A percentile compares a stretch with the other conserved stretches of the same genome.
These are phyloP conservation scores for Cephus sareptanus DNA, from an alignment of 2,888 invertebrate genomes.

Conservation along the genomic window DNA sequence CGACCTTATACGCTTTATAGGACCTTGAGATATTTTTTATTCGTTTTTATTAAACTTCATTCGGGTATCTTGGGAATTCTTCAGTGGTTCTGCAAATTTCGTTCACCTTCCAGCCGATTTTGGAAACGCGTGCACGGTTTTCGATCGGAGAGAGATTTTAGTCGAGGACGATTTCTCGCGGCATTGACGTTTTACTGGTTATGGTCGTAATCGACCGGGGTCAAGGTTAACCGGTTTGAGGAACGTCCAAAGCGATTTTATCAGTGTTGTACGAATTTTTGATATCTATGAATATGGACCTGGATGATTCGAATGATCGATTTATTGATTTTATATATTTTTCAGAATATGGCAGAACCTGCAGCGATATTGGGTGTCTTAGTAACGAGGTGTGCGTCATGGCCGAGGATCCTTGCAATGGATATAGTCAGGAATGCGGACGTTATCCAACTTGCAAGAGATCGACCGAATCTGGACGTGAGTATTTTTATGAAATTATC, in stretches of 20 bases:
- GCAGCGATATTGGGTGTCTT: constrained; percentile 82
- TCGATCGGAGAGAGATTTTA: background rate
- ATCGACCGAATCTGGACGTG: constrained; percentile 64
- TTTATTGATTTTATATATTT: constrained; percentile 14
- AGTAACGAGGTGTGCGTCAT: constrained; percentile 79
- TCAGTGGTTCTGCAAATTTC: background rate
- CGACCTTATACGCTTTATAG: background rate
- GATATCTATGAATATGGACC: background rate
- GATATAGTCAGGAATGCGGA: constrained; percentile 73
- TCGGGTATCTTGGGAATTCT: background rate
- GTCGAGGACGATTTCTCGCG: background rate
- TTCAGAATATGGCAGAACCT: constrained; percentile 82
- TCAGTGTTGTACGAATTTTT: background rate
- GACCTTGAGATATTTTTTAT: background rate
- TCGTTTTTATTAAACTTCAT: background rate
- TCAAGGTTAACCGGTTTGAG: background rate
- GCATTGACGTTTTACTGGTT: background rate
- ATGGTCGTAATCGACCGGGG: background rate
- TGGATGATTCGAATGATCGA: constrained; percentile 1
- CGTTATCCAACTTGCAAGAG: constrained; percentile 77
- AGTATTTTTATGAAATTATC: constrained; percentile 11
- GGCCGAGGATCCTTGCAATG: constrained; percentile 77
- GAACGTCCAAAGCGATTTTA: background rate
- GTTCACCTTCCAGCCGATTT: background rate
- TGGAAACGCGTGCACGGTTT: background rate